Evolutionary conservation across 2,797 vertebrate species (phyloP).

Genomic region (Sphaeramia orbicularis): DNA sequence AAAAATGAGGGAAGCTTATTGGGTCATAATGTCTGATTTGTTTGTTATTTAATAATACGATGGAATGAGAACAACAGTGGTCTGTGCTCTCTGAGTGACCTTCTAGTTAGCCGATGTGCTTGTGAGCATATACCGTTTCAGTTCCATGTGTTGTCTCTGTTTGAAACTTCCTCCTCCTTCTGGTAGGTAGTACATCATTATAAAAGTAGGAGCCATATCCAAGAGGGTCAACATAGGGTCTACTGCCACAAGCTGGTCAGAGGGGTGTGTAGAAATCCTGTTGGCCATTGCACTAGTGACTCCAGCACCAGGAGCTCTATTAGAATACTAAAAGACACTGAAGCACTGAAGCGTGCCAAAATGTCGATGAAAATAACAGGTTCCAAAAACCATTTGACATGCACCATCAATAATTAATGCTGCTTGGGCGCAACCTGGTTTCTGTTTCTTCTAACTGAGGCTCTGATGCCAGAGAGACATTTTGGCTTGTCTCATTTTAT

Average conservation of each 20-base stretch:
- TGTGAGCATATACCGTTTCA: slow-evolving; percentile 56
- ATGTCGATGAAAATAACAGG: slow-evolving; percentile 5
- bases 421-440: background rate
- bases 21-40: too few relatives aligned
- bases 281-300: slow-evolving; percentile 15
- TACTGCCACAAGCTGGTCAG: slow-evolving; percentile 35
- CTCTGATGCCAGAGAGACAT: slow-evolving; percentile 1
- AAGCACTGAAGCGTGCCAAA: background rate
- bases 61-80: too few relatives aligned
- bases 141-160: slow-evolving; percentile 80
- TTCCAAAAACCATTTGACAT: slow-evolving; percentile 3
- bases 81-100: background rate
- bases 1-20: too few relatives aligned
- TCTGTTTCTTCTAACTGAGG: background rate
- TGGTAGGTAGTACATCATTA: slow-evolving; percentile 73
- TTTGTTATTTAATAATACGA: too few relatives aligned
- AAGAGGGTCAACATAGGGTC: slow-evolving; percentile 52
- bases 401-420: slow-evolving; percentile 9
- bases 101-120: slow-evolving; percentile 28
- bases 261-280: slow-evolving; percentile 31
- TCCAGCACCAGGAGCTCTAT: slow-evolving; percentile 3
- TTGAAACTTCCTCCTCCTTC: slow-evolving; percentile 80
- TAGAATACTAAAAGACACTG: background rate
- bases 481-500: slow-evolving; percentile 1
- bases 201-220: slow-evolving; percentile 68